Conservation (phyloP, 1,140 invertebrate species). For the Pristionchus pacificus region DNA sequence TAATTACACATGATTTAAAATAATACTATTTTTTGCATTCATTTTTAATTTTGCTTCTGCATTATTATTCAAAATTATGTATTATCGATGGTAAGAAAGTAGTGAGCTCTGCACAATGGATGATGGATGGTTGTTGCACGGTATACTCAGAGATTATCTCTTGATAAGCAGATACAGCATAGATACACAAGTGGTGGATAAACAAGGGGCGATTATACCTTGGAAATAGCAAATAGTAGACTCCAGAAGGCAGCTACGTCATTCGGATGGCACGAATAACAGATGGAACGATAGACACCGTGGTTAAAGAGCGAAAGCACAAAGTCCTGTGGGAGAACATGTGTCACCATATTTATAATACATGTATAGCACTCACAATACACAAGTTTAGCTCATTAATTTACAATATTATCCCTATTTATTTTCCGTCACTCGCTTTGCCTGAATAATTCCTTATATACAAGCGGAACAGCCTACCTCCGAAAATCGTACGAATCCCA, state of each 20-base stretch:
- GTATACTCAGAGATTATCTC: too few relatives aligned
- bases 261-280: constrained; percentile 69
- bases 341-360: neutral
- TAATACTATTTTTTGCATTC: too few relatives aligned
- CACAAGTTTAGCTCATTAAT: neutral
- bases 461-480: constrained; percentile 63
- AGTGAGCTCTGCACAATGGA: too few relatives aligned
- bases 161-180: too few relatives aligned
- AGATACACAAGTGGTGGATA: too few relatives aligned
- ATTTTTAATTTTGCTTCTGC: too few relatives aligned
- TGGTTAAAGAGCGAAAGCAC: constrained; percentile 34
- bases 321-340: constrained; percentile 44
- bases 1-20: too few relatives aligned
- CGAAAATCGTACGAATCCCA: constrained; percentile 69
- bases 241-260: constrained; percentile 76
- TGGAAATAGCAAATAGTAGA: constrained; percentile 52
- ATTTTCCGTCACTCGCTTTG: too few relatives aligned
- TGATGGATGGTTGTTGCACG: neutral
- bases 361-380: constrained; percentile 5
- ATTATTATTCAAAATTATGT: too few relatives aligned
- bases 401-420: too few relatives aligned
- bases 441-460: too few relatives aligned
- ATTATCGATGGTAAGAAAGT: too few relatives aligned
- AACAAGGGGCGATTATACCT: constrained; percentile 17
- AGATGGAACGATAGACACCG: constrained; percentile 63